phyloP scores from a whole-genome alignment of 2,888 invertebrate genomes.

The Leptopterna dolabrata region DNA sequence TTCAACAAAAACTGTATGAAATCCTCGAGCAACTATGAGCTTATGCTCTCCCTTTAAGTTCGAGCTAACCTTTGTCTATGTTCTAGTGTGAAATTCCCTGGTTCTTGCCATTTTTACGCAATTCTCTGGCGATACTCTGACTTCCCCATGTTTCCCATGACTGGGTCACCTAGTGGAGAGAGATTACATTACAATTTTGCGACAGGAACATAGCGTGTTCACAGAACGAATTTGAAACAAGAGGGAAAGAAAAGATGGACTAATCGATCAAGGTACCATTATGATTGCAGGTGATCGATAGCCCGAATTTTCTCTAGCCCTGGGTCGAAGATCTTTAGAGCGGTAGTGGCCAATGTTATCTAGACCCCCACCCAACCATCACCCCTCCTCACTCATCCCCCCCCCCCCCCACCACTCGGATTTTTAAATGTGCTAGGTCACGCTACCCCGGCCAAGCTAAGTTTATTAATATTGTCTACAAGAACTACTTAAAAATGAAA shows the following conservation, averaged over 20 bases:
- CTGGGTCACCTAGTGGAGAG: too few species aligned
- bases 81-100: too few species aligned
- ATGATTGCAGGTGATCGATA: constrained; percentile 3
- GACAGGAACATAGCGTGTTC: too few species aligned
- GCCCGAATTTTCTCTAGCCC: neutral
- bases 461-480: constrained; percentile 11
- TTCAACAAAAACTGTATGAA: too few species aligned
- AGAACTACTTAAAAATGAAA: neutral
- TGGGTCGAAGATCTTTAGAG: neutral
- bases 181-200: too few species aligned
- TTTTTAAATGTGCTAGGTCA: neutral
- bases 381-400: neutral
- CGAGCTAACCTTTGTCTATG: too few species aligned
- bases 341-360: neutral
- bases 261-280: neutral
- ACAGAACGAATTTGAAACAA: neutral
- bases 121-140: too few species aligned
- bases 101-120: too few species aligned
- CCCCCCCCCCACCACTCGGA: neutral
- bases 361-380: neutral
- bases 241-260: neutral
- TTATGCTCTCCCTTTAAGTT: too few species aligned
- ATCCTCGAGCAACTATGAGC: too few species aligned
- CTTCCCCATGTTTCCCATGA: too few species aligned
- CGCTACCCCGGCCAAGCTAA: constrained; percentile 5